Base-by-base conservation (phyloP, 2,888 invertebrate genomes). In the Meteorus colon region DNA sequence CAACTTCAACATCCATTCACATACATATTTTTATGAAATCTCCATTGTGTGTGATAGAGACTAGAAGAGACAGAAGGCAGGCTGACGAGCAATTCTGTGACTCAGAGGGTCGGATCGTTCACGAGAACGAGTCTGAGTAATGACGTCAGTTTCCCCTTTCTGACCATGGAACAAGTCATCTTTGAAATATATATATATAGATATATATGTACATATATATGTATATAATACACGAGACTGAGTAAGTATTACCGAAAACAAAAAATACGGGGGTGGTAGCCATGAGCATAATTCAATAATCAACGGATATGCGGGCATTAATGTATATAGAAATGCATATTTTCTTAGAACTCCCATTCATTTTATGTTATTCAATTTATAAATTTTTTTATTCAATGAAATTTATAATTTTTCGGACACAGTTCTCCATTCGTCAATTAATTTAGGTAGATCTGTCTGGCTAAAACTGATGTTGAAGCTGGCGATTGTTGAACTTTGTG, bases 41-140 rank as follows among this genome's bases (percentile, higher is more conserved):
- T 65, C 1, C n/a, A 27, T 62, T 62, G 45, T 62, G 72, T 77
- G 66, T 51, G 67, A 65, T 59, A 63, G 63, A 37, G 48, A 62
- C 3, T 48, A 74, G 37, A 66, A 65, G 48, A 66, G 67, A 78
- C 74, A 75, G 60, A 71, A 67, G 63, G 63, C 41, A 63, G 34
- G 29, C 72, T 63, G 59, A 68, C 71, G 73, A 63, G 73, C 70
- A 78, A 77, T 79, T 78, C 71, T 79, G 77, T 89, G 89, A 89
- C 84, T 89, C 89, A 89, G 88, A 88, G 82, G 82, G 83, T 88
- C 85, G 86, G 86, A 85, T 86, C 84, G 87, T 84, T 82, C 81
- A 81, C 81, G 77, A 83, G 83, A 82, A 82, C 84, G 83, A 82
- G 78, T 77, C 75, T 80, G 75, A 79, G 79, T 83, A 83, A 86